Percentiles rank a stretch among this genome's conserved stretches.
These are phyloP conservation scores for Lophochroa leadbeateri DNA, from an alignment of 2,113 vertebrate species.

Conservation along the genomic window DNA sequence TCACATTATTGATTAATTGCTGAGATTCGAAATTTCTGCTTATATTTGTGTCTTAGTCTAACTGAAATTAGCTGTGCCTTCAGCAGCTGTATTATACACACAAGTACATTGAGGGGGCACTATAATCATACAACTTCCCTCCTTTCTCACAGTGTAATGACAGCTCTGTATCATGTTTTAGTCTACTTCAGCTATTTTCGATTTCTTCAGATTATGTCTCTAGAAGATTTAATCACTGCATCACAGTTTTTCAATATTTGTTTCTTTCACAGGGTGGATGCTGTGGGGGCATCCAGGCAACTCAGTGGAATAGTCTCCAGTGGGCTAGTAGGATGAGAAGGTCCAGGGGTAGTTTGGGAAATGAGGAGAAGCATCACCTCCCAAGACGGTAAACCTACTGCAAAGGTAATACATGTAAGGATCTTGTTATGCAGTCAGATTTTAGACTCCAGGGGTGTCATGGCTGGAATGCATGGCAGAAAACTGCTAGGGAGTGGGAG, in stretches of 20 bases:
- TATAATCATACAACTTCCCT: neutral
- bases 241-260: neutral
- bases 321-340: constrained; percentile 44
- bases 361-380: neutral
- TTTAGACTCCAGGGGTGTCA: neutral
- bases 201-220: neutral
- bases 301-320: constrained; percentile 23
- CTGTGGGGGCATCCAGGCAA: constrained; percentile 11
- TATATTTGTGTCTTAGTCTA: neutral
- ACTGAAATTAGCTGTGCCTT: neutral
- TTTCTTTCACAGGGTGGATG: constrained; percentile 43
- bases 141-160: neutral
- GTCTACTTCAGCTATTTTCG: neutral
- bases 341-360: constrained; percentile 8
- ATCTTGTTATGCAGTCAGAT: neutral
- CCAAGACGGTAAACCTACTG: constrained; percentile 8
- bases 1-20: neutral
- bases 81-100: neutral
- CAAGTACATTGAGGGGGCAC: neutral
- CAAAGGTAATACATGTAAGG: constrained; percentile 11
- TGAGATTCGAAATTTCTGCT: neutral
- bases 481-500: neutral
- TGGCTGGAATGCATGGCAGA: neutral
- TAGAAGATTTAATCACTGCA: neutral
- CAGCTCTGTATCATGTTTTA: neutral